Conservation (phyloP, 1,140 invertebrate species). For the Chironomus striatipennis region DNA sequence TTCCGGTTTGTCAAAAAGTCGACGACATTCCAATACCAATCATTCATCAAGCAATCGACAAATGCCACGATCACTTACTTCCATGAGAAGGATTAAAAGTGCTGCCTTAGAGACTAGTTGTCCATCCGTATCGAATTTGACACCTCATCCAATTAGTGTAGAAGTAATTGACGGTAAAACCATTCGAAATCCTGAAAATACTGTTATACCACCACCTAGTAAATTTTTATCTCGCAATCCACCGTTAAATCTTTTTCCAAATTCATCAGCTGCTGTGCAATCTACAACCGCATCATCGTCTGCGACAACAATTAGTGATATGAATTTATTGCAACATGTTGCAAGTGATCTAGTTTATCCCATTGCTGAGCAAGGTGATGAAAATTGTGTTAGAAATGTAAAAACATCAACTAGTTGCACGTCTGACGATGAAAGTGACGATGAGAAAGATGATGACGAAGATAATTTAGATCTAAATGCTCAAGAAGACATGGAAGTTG, state of each 20-base stretch:
- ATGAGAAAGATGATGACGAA: conserved; percentile 31
- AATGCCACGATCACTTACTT: conserved; percentile 6
- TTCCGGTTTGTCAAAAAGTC: conserved; percentile 27
- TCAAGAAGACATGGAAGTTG: conserved; percentile 27
- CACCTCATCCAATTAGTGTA: conserved; percentile 56
- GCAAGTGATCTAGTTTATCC: conserved; percentile 57
- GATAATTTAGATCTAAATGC: conserved; percentile 28
- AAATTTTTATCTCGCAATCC: conserved; percentile 54
- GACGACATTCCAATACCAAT: conserved; percentile 56
- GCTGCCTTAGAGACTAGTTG: conserved; percentile 56
- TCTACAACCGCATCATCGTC: conserved; percentile 29
- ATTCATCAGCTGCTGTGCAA: conserved; percentile 42
- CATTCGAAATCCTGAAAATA: conserved; percentile 50
- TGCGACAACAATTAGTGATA: conserved; percentile 16
- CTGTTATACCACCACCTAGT: conserved; percentile 52
- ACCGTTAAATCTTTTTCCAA: conserved; percentile 53
- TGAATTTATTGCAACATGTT: conserved; percentile 27
- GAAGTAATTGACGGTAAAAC: conserved; percentile 55
- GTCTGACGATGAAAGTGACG: conserved; percentile 31
- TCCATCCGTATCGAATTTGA: conserved; percentile 50
- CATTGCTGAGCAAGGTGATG: conserved; percentile 73
- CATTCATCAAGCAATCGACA: conserved; percentile 22
- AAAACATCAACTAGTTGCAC: conserved; percentile 25
- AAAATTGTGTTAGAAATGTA: conserved; percentile 39
- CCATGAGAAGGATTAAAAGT: conserved; percentile 54